Base-by-base conservation (phyloP, 2,797 vertebrate genomes). In the Pipistrellus nathusii region DNA sequence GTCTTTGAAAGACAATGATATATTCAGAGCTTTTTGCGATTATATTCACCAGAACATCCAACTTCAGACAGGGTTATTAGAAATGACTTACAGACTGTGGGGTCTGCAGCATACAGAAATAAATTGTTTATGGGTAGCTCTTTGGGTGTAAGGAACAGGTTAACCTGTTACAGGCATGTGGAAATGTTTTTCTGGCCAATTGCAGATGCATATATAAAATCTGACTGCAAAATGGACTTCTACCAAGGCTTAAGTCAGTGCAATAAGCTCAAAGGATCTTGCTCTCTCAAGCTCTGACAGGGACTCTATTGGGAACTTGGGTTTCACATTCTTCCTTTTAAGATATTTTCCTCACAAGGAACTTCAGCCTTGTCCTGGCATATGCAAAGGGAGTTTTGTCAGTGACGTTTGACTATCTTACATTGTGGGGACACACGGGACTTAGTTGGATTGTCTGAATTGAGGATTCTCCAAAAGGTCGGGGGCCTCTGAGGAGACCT, bases 191-290 rank as follows among this genome's bases (percentile, higher is more conserved):
- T 92, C n/a, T 53, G 21, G 15, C 78, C 20, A 81, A 23, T 1
- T 93, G 44, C 11, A 62, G 2, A 38, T 78, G 32, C 13, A 25
- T 21, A 35, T 25, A 38, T 78, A 78, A 35, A 55, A 78, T 35
- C 1, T 15, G 51, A 78, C 51, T 55, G 51, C 75, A 55, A 55
- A 55, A 35, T 77, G 53, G 51, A 78, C 51, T 55, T 89, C 59
- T 71, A 23, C 20, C 7, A 13, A 77, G n/a, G 57, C 35, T 23
- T 48, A 78, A 38, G 21, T n/a, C 17, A 75, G 23, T 32, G 6
- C 81, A 80, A 78, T 32, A 93, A 76, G 41, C 66, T 89, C 25
- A 95, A 77, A 94, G 20, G 8, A 59, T 48, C 59, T 76, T 93
- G 38, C 11, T 85, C 32, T 23, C 53, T 88, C 68, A 72, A 62